Conservation (phyloP, 2,888 invertebrate species). For the Melanophora roralis region DNA sequence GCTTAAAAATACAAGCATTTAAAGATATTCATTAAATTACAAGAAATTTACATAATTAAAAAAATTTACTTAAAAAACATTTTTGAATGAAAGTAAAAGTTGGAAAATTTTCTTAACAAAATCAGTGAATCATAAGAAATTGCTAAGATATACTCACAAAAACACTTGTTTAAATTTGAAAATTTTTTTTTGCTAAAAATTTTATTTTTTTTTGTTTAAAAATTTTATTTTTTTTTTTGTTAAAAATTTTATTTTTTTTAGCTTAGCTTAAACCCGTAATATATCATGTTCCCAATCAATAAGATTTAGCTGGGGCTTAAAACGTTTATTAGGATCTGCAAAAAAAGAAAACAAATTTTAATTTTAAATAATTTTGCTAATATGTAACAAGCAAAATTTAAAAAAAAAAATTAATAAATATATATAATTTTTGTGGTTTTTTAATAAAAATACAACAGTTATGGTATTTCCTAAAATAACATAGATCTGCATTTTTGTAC, state of each 20-base stretch:
- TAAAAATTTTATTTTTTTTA: too few relatives aligned
- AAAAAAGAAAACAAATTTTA: constrained; percentile 63
- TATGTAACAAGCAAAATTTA: neutral
- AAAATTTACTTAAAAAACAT: constrained; percentile 13
- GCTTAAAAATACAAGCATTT: neutral
- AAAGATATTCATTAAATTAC: neutral
- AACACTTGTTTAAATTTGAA: neutral
- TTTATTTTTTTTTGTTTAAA: too few relatives aligned
- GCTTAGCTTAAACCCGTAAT: constrained; percentile 64
- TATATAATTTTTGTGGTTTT: too few relatives aligned
- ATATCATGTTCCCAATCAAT: constrained; percentile 80
- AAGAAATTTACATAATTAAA: constrained; percentile 43
- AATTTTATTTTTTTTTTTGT: too few relatives aligned
- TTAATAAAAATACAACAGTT: too few relatives aligned
- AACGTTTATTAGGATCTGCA: constrained; percentile 81
- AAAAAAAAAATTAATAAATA: neutral
- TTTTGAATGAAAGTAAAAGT: constrained; percentile 39
- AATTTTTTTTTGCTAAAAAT: neutral
- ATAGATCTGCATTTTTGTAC: too few relatives aligned
- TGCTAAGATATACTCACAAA: neutral
- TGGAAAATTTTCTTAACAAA: neutral
- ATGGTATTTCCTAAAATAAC: too few relatives aligned
- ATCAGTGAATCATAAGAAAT: constrained; percentile 14
- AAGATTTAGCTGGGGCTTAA: constrained; percentile 80
- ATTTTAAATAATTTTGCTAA: too few relatives aligned